These are phyloP conservation scores for Rhodinocichla rosea DNA, from an alignment of 2,113 vertebrate species.

Conservation along the genomic window DNA sequence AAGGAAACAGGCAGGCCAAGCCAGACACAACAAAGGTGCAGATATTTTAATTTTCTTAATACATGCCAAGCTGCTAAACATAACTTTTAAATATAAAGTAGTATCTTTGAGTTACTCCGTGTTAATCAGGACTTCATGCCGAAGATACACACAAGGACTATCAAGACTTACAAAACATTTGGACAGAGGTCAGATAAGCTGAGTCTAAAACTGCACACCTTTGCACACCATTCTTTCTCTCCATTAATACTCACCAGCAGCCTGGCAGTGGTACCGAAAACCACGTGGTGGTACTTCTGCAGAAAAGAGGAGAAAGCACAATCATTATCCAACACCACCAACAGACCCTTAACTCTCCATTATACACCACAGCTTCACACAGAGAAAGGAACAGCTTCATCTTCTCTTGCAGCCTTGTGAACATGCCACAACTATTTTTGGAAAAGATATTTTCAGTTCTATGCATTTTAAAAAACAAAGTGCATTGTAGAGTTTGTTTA, in stretches of 20 bases:
- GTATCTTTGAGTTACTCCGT: neutral
- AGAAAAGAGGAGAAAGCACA: neutral
- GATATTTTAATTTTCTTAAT: neutral
- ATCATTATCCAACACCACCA: neutral
- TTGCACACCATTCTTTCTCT: neutral
- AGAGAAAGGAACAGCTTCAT: neutral
- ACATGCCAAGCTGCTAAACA: neutral
- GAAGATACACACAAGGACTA: neutral
- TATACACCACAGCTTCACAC: neutral
- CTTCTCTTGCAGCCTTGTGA: neutral
- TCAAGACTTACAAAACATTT: neutral
- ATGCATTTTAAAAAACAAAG: neutral
- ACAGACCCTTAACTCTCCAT: neutral
- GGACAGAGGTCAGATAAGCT: neutral
- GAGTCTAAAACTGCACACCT: neutral
- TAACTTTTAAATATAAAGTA: neutral
- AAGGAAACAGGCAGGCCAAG: neutral
- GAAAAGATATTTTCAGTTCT: neutral
- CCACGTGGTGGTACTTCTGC: conserved; percentile 76
- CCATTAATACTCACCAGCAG: conserved; percentile 68
- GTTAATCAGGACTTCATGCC: neutral
- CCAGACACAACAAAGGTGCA: neutral
- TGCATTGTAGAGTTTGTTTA: neutral
- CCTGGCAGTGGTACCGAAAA: conserved; percentile 81
- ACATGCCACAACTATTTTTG: neutral